A percentile compares a stretch with the other conserved stretches of the same genome.
phyloP scores from a whole-genome alignment of 2,888 invertebrate species.

The Notodonta ziczac region DNA sequence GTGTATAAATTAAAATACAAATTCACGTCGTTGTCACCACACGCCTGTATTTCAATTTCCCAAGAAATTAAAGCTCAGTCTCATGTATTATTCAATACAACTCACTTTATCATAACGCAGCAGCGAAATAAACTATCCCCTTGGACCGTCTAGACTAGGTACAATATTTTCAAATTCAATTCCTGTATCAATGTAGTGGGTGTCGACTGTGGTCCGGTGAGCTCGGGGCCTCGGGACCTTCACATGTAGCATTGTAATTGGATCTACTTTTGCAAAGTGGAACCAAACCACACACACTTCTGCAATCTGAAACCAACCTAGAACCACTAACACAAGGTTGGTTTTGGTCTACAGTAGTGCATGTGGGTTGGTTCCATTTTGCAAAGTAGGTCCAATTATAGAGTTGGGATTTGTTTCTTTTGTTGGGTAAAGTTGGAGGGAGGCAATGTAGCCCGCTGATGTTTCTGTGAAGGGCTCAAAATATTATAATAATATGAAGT shows the following conservation, averaged over 20 bases:
- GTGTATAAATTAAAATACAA: too few species aligned
- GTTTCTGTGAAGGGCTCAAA: too few species aligned
- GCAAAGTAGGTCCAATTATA: too few species aligned
- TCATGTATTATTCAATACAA: not conserved
- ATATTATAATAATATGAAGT: too few species aligned
- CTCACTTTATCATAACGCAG: not conserved
- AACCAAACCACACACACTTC: too few species aligned
- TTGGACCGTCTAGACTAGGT: not conserved
- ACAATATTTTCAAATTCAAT: slow-evolving; percentile 27
- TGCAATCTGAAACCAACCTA: too few species aligned
- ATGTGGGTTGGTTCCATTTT: too few species aligned
- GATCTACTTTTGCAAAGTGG: too few species aligned
- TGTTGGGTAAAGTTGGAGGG: slow-evolving; percentile 6
- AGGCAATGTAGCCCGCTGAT: too few species aligned
- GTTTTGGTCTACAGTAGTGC: too few species aligned
- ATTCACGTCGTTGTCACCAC: not conserved
- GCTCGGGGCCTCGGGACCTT: slow-evolving; percentile 1
- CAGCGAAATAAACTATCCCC: not conserved
- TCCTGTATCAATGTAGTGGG: slow-evolving; percentile 29
- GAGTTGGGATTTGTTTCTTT: not conserved
- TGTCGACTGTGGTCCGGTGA: slow-evolving; percentile 17
- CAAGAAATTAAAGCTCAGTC: not conserved
- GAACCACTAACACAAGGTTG: too few species aligned
- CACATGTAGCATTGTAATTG: not conserved
- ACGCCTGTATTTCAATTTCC: not conserved